A percentile compares a stretch with the other conserved stretches of the same genome.
Evolutionary conservation across 1,140 invertebrate genomes (phyloP).

Genomic region (Drosophila burlai): DNA sequence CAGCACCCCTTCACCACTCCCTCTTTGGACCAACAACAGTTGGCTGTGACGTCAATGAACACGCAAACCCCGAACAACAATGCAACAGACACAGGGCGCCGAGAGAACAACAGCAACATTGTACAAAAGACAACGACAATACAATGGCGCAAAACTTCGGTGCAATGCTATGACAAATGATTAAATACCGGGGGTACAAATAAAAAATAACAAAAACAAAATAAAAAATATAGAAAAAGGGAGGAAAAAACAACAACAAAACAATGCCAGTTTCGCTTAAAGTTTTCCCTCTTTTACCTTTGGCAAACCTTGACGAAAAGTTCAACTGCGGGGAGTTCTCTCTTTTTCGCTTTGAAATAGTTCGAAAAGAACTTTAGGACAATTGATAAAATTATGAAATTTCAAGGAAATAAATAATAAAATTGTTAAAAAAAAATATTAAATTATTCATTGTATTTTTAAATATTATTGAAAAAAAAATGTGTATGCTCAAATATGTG

Average conservation of each 20-base stretch:
- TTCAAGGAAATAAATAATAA: not conserved
- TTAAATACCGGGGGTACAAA: constrained; percentile 49
- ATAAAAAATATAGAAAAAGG: constrained; percentile 1
- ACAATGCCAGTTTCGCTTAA: constrained; percentile 29
- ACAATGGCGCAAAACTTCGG: constrained; percentile 42
- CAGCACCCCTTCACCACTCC: not conserved
- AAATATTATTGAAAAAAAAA: not conserved
- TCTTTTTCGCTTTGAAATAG: not conserved
- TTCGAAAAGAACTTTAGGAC: not conserved
- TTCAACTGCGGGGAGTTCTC: not conserved
- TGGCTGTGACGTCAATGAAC: constrained; percentile 73
- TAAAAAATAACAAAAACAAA: constrained; percentile 5
- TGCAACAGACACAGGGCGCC: constrained; percentile 52
- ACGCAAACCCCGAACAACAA: constrained; percentile 68
- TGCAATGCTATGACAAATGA: constrained; percentile 66
- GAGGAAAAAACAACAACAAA: constrained; percentile 7
- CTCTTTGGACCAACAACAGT: constrained; percentile 5
- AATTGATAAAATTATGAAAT: not conserved
- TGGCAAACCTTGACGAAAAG: constrained; percentile 6
- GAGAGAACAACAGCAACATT: constrained; percentile 25
- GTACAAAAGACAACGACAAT: constrained; percentile 27
- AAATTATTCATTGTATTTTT: not conserved
- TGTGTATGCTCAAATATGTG: not conserved
- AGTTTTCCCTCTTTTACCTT: constrained; percentile 15
- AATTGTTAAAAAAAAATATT: not conserved